phyloP scores from a whole-genome alignment of 2,797 vertebrate genomes.

The Tangara arthus region DNA sequence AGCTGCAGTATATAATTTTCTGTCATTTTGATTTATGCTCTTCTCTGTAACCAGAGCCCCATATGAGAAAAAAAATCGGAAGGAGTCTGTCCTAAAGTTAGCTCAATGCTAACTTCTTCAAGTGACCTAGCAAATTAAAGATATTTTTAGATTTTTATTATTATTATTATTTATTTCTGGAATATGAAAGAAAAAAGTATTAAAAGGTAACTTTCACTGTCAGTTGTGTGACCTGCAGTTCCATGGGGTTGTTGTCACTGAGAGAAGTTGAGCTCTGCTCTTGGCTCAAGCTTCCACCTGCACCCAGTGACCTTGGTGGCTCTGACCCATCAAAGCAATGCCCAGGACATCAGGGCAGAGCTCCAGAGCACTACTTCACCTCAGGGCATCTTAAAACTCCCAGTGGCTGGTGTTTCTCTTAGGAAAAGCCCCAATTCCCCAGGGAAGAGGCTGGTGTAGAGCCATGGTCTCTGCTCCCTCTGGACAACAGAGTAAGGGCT shows the following conservation, averaged over 20 bases:
- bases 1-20: slow-evolving; percentile 28
- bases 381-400: background rate
- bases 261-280: background rate
- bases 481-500: background rate
- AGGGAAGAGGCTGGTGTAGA: background rate
- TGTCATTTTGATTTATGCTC: slow-evolving; percentile 55
- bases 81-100: slow-evolving; percentile 2
- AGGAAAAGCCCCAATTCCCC: background rate
- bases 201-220: background rate
- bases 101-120: background rate
- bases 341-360: background rate
- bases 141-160: background rate
- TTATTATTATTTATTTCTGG: background rate
- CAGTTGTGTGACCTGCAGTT: background rate
- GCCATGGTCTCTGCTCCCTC: background rate
- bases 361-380: background rate
- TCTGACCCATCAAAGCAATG: accelerated
- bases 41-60: background rate
- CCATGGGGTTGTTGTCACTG: background rate
- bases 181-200: background rate
- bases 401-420: background rate
- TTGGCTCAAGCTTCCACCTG: background rate
- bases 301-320: background rate
- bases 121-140: background rate
- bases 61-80: background rate